These are phyloP conservation scores for Alviniconcha marisindica DNA, from an alignment of 1,140 invertebrate genomes.

Conservation along the genomic window DNA sequence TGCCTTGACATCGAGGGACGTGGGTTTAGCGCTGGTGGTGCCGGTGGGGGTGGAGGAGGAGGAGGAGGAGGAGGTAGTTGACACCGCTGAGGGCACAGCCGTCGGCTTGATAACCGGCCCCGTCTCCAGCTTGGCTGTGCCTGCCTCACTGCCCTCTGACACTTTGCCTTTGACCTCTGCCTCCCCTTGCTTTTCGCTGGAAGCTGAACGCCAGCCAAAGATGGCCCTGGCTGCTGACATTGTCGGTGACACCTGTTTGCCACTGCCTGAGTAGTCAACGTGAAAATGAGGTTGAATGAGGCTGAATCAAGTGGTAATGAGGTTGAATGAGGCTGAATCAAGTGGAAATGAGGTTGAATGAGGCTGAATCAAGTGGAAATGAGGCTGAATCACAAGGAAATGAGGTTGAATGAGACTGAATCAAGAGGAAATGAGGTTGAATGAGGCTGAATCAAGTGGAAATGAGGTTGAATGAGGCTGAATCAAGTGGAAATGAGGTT, in stretches of 20 bases:
- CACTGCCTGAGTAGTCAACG: too few relatives aligned
- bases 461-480: too few relatives aligned
- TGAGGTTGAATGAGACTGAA: too few relatives aligned
- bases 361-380: too few relatives aligned
- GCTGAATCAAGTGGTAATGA: too few relatives aligned
- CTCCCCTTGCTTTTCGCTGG: neutral
- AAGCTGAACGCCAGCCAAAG: conserved; percentile 10
- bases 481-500: too few relatives aligned
- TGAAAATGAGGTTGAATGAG: too few relatives aligned
- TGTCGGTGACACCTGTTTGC: conserved; percentile 23
- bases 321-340: too few relatives aligned
- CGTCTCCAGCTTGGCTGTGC: conserved; percentile 22
- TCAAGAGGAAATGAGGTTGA: too few relatives aligned
- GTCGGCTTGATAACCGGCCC: conserved; percentile 25
- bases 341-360: too few relatives aligned
- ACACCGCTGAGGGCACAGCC: neutral
- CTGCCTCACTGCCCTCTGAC: neutral
- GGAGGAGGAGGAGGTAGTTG: neutral
- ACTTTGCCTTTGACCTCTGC: neutral
- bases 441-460: too few relatives aligned
- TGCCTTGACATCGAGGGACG: neutral
- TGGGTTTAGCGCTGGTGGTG: neutral
- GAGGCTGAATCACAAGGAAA: too few relatives aligned
- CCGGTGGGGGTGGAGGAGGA: neutral
- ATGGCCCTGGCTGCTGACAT: neutral